Evolutionary conservation across 2,113 vertebrate species (phyloP), one percentile per base, ranked within the genome.

Genomic region (Romanogobio albipinnatus): DNA sequence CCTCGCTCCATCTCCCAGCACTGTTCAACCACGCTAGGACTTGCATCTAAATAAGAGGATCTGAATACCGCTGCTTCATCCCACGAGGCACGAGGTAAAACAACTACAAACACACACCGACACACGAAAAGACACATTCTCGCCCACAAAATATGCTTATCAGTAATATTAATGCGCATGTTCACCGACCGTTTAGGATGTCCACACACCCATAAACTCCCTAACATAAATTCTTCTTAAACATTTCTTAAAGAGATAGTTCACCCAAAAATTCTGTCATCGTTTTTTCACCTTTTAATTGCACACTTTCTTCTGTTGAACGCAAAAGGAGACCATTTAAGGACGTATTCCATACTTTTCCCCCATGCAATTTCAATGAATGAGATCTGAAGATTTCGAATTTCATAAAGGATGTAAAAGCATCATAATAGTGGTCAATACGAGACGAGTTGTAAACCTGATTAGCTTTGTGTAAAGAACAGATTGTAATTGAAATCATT

Each of bases 61-160:
- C 87, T 94, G 94, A 94, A 94, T 95, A 94, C 92, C 92, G 92
- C 90, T 91, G 91, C 90, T 95, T 94, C 91, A 93, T 94, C 88
- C 89, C 90, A 86, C 24, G 73, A 90, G 91, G 89, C 86, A 85
- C 86, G 83, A 29, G n/a, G 83, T 82, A 47, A 90, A 17, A 64
- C 71, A 82, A 51, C 58, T 61, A 71, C 85, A 79, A 87, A 84
- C 87, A 85, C 87, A 74, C 87, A 88, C 84, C 83, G 86, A 87
- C 74, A 88, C 90, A 89, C 79, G 70, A 71, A 83, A 68, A 66
- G 75, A 68, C 22, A 64, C 86, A 56, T 71, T 36, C 87, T 74
- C 59, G 10, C 66, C 73, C 64, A 59, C 58, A 39, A 81, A 86
- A 68, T 33, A 36, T 29, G 49, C 56, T 53, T 9, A 76, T 53